Evolutionary conservation across 2,797 vertebrate species (phyloP).

Genomic region (Malurus leucopterus): DNA sequence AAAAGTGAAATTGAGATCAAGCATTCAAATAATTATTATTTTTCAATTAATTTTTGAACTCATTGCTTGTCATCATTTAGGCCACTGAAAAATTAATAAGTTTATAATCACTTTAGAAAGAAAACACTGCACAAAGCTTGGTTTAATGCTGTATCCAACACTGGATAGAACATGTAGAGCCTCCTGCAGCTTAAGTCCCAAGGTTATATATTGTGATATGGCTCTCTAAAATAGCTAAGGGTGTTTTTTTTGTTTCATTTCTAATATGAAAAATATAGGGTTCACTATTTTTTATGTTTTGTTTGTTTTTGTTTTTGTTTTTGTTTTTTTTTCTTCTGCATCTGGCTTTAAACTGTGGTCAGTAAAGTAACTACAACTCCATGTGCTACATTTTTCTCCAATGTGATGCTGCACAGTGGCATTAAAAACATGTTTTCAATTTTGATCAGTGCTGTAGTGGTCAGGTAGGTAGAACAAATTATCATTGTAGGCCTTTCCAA

Average conservation of each 20-base stretch:
- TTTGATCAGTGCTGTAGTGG: not conserved
- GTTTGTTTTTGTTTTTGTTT: not conserved
- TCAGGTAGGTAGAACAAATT: not conserved
- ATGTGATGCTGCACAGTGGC: not conserved
- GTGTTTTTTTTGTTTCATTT: not conserved
- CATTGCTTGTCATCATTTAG: not conserved
- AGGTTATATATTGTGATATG: not conserved
- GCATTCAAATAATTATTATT: not conserved
- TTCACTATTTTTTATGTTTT: not conserved
- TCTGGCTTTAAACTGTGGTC: not conserved
- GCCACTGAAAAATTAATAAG: not conserved
- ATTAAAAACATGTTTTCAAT: not conserved
- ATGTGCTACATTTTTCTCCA: not conserved
- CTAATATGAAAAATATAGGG: not conserved
- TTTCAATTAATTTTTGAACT: not conserved
- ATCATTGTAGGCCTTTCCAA: not conserved
- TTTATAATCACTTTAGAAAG: not conserved
- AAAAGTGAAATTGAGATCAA: not conserved
- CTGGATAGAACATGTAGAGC: not conserved
- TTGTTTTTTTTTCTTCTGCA: not conserved
- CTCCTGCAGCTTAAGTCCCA: not conserved
- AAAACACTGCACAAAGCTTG: not conserved
- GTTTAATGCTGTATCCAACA: not conserved
- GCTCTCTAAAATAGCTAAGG: not conserved
- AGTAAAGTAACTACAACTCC: not conserved